Conservation (phyloP, 1,140 invertebrate genomes). For the Aricia agestis region DNA sequence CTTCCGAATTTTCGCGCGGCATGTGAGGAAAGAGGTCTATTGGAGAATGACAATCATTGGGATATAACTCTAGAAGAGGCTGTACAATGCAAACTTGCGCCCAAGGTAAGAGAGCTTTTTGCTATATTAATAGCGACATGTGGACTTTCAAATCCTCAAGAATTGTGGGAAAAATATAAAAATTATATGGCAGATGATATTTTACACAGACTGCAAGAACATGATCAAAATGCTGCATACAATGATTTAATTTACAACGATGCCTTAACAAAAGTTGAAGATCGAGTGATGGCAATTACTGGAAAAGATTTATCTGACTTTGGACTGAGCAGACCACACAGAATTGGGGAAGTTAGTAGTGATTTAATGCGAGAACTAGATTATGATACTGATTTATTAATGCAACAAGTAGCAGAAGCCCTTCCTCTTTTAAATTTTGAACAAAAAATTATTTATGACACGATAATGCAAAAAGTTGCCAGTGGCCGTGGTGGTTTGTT, state of each 20-base stretch:
- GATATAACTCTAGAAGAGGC: constrained; percentile 43
- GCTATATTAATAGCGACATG: constrained; percentile 39
- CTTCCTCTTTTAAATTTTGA: constrained; percentile 32
- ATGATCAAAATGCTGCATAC: constrained; percentile 34
- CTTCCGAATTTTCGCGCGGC: constrained; percentile 34
- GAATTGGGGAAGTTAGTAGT: constrained; percentile 34
- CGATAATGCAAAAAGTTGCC: constrained; percentile 25
- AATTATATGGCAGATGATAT: constrained; percentile 40
- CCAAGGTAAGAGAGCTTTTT: constrained; percentile 38
- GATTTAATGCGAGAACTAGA: constrained; percentile 40
- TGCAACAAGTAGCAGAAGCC: constrained; percentile 30
- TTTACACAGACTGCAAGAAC: constrained; percentile 37
- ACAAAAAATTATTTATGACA: constrained; percentile 34
- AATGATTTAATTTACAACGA: constrained; percentile 40
- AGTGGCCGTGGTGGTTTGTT: constrained; percentile 31
- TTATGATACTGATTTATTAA: constrained; percentile 31
- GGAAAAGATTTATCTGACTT: constrained; percentile 40
- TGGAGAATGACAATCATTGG: too few relatives aligned
- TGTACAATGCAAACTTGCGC: constrained; percentile 31
- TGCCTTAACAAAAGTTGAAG: constrained; percentile 35
- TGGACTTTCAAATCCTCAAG: constrained; percentile 38
- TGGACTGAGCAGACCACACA: constrained; percentile 36
- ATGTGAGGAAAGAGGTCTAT: constrained; percentile 34
- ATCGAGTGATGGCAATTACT: constrained; percentile 36
- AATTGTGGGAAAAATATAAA: constrained; percentile 40